Evolutionary conservation across 2,888 invertebrate species (phyloP).

Genomic region (Deroplatys truncata): DNA sequence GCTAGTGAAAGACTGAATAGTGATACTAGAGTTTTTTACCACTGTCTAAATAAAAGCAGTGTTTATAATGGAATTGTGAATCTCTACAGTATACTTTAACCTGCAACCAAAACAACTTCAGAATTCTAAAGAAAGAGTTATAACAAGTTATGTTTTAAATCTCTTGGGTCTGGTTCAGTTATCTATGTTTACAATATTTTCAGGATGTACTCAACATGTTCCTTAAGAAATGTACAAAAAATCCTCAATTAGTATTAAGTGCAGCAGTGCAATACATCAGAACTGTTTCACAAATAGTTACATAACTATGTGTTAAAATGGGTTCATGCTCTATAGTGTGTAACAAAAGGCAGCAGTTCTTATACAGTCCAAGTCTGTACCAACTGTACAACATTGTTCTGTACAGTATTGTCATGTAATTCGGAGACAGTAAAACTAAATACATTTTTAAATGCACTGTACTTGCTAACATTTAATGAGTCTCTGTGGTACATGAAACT

Average conservation of each 20-base stretch:
- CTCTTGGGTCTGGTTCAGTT: too few relatives aligned
- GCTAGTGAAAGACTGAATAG: too few relatives aligned
- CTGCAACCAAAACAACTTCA: too few relatives aligned
- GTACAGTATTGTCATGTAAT: too few relatives aligned
- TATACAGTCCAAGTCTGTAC: not conserved
- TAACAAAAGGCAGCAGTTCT: not conserved
- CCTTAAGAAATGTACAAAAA: not conserved
- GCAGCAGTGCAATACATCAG: not conserved
- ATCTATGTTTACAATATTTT: too few relatives aligned
- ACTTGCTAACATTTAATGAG: not conserved
- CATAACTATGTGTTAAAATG: not conserved
- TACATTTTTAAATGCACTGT: not conserved
- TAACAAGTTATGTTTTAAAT: too few relatives aligned
- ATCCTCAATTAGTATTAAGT: not conserved
- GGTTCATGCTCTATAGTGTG: not conserved
- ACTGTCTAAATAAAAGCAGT: too few relatives aligned
- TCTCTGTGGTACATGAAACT: not conserved
- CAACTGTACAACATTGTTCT: not conserved
- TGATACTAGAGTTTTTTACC: too few relatives aligned
- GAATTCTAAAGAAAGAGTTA: too few relatives aligned
- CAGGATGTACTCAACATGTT: not conserved
- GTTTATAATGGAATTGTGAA: too few relatives aligned
- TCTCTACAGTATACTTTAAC: too few relatives aligned
- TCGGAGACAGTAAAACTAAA: too few relatives aligned
- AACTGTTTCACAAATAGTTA: not conserved